A percentile compares a stretch with the other conserved stretches of the same genome.
phyloP scores from a whole-genome alignment of 23 tunicate genomes.

The Pegea sp. region DNA sequence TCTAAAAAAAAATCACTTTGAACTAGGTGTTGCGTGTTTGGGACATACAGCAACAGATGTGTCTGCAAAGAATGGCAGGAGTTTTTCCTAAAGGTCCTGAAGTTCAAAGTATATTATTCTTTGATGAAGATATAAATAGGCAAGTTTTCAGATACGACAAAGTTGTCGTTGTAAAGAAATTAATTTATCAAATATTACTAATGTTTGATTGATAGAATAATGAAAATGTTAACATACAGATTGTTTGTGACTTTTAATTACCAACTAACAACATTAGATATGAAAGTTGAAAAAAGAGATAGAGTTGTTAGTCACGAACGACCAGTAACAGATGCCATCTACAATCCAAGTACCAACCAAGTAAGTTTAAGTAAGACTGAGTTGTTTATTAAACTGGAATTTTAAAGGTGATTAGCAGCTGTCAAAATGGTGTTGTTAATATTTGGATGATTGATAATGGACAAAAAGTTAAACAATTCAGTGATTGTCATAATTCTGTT shows the following conservation, averaged over 20 bases:
- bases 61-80: conserved; percentile 69
- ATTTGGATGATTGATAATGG: conserved; percentile 93
- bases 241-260: conserved; percentile 86
- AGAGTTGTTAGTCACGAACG: conserved; percentile 80
- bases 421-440: conserved; percentile 76
- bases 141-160: too few species aligned
- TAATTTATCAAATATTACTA: too few species aligned
- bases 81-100: conserved; percentile 96
- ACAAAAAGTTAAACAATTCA: conserved; percentile 82
- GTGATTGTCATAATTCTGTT: conserved; percentile 46
- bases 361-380: conserved; percentile 3
- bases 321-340: conserved; percentile 71
- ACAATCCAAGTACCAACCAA: conserved; percentile 66
- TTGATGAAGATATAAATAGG: conserved; percentile 68
- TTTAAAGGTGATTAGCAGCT: conserved; percentile 59
- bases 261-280: conserved; percentile 69
- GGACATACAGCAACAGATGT: conserved; percentile 87
- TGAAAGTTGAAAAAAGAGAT: conserved; percentile 63
- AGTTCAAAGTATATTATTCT: conserved; percentile 62
- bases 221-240: conserved; percentile 5
- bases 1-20: too few species aligned
- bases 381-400: background rate
- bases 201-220: too few species aligned
- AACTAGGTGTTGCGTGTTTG: conserved; percentile 57
- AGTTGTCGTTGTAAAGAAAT: too few species aligned